A percentile compares a stretch with the other conserved stretches of the same genome.
These are phyloP conservation scores for Acromyrmex echinatior DNA, from an alignment of 1,140 invertebrate genomes.

Conservation along the genomic window DNA sequence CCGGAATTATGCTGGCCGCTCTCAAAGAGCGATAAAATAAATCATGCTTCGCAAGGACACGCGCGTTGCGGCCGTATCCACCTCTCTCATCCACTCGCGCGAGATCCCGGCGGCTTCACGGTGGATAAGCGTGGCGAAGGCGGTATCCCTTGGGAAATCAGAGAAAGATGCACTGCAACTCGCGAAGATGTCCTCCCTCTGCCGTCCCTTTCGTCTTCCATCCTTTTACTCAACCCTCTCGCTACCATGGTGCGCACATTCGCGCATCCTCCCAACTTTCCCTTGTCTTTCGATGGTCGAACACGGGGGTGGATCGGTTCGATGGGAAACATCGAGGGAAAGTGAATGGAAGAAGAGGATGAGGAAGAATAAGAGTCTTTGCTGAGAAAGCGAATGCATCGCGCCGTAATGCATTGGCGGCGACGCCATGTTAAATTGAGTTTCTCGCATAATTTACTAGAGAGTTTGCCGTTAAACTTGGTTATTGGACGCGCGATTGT, in stretches of 20 bases:
- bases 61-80: conserved; percentile 66
- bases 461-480: conserved; percentile 31
- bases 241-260: conserved; percentile 4
- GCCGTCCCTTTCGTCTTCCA: background rate
- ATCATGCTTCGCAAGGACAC: conserved; percentile 75
- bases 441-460: conserved; percentile 53
- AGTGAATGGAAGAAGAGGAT: background rate
- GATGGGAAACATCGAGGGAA: background rate
- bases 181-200: conserved; percentile 37
- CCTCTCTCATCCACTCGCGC: conserved; percentile 45
- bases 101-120: conserved; percentile 36
- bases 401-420: conserved; percentile 7
- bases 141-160: conserved; percentile 75
- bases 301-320: conserved; percentile 40
- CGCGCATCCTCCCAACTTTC: conserved; percentile 9
- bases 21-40: conserved; percentile 76
- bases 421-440: conserved; percentile 41
- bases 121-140: conserved; percentile 58
- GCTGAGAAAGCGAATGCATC: conserved; percentile 2
- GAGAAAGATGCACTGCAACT: conserved; percentile 77
- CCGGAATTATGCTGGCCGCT: conserved; percentile 71
- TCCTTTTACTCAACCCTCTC: background rate
- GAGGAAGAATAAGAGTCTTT: background rate
- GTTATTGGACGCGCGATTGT: conserved; percentile 18
- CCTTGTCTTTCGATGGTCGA: conserved; percentile 50